These are phyloP conservation scores for Callopanchax toddi DNA, from an alignment of 2,113 vertebrate species.

Conservation along the genomic window DNA sequence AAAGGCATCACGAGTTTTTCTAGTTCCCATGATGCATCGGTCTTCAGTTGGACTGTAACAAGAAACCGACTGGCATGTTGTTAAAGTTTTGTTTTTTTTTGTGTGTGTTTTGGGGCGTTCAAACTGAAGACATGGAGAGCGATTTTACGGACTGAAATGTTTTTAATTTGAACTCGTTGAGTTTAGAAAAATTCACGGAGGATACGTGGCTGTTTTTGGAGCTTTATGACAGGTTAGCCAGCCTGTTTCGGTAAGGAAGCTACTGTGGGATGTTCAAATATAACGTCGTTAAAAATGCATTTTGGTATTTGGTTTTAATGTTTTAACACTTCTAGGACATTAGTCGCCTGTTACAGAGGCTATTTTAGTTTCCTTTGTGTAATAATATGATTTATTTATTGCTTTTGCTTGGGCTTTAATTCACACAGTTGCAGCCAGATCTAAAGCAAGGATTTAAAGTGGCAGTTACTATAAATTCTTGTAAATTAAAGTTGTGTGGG, in stretches of 20 bases:
- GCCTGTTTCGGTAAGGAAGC: slow-evolving; percentile 50
- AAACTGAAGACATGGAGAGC: slow-evolving; percentile 13
- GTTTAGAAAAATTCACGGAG: not conserved
- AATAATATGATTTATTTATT: not conserved
- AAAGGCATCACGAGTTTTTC: slow-evolving; percentile 21
- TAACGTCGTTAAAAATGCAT: not conserved
- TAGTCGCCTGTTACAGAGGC: not conserved
- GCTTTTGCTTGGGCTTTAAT: not conserved
- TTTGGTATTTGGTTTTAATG: not conserved
- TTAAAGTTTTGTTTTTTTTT: not conserved
- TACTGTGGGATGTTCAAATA: not conserved
- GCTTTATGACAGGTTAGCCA: slow-evolving; percentile 16
- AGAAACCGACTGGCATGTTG: not conserved
- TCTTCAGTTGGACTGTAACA: not conserved
- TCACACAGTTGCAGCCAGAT: not conserved
- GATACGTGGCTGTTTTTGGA: not conserved
- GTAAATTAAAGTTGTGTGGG: too few species aligned
- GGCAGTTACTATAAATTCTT: too few species aligned
- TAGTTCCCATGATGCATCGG: slow-evolving; percentile 59
- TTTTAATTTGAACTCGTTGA: not conserved
- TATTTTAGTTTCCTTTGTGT: not conserved
- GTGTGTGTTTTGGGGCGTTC: accelerated
- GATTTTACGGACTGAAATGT: slow-evolving; percentile 2
- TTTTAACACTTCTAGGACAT: accelerated
- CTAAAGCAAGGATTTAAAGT: not conserved